Evolutionary conservation across 1,140 invertebrate genomes (phyloP), one percentile per base, ranked within the genome.

Genomic region (Neotoxoptera formosana): DNA sequence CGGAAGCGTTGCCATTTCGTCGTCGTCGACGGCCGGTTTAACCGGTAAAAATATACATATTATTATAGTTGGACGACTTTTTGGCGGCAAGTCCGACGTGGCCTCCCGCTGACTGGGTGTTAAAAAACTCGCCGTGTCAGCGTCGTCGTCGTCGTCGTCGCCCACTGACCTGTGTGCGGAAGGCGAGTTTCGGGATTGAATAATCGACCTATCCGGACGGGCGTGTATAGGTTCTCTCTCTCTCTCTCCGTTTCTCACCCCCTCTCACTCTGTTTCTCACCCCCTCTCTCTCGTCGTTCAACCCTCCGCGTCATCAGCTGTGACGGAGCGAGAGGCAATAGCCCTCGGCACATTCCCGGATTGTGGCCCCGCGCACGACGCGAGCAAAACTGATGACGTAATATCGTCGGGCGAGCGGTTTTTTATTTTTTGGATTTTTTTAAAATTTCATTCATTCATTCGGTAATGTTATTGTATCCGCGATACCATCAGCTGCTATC

Each of bases 41-140:
- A 93, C 21, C 11, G 14, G 36, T 86, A 93, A 93, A 93, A 56
- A n/a, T n/a, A n/a, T n/a, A n/a, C n/a, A n/a, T n/a, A n/a, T n/a
- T n/a, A n/a, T n/a, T 41, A 41, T 41, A 34, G n/a, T 53, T 51
- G 9, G 34, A 36, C n/a, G 53, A 92, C 20, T 84, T n/a, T 92
- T 92, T 36, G n/a, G 23, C n/a, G 34, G 20, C n/a, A 51, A 48
- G 36, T 45, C 25, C 7, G 7, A 41, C 23, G 23, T 1, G 17
- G 41, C 41, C 1, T 4, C 41, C 41, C 41, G 41, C 41, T 1
- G 41, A 41, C 41, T 41, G 41, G 41, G 81, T 93, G n/a, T 93
- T 93, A 86, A 56, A 84, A 41, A 83, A 93, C 56, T 20, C 86
- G 48, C 81, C 21, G 34, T 56, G 21, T 86, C 81, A 86, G 91